Evolutionary conservation across 1,140 invertebrate genomes (phyloP), one percentile per base, ranked within the genome.

Genomic region (Caligus rogercresseyi): DNA sequence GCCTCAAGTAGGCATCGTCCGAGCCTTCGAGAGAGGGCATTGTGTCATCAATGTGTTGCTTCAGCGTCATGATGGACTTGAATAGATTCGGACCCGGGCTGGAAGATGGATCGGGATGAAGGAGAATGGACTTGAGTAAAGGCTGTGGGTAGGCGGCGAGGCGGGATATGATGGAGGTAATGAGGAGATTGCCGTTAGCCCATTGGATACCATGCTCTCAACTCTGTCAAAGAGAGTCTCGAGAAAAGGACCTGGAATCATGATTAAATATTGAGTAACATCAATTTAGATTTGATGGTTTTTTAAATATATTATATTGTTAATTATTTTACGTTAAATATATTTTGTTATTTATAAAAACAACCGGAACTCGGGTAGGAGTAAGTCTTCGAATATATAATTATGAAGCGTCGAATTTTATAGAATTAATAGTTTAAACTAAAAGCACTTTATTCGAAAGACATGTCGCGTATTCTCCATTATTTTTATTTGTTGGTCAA

Each of bases 11-110:
- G 65, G 83, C 67, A 88, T 76, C 66, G 86, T 83, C 86, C 89
- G 68, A 14, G 74, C 74, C 67, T 52, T 58, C 21, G 21, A 67
- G 57, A 25, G 25, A 16, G 26, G 19, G 53, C 31, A 58, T 52
- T 21, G 21, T 3, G 20, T 1, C 14, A 31, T n/a, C 15, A 18
- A 59, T 52, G 19, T 53, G 61, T 56, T 57, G 21, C 25, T 24
- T 31, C 24, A 66, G 54, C 67, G 71, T 68, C 16, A 25, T 25
- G 1, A 60, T 71, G 68, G 91, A 88, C 79, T 92, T 88, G 74
- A 87, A 85, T 57, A 96, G 76, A 16, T 88, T 92, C 66, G 93
- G 85, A 69, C 86, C 86, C 1, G 89, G 87, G 70, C 91, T 88
- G 68, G 91, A 82, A 58, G 89, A 83, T 58, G 91, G 80, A 62